Conservation (phyloP, 2,888 invertebrate species). For the Trimorus sp. region DNA sequence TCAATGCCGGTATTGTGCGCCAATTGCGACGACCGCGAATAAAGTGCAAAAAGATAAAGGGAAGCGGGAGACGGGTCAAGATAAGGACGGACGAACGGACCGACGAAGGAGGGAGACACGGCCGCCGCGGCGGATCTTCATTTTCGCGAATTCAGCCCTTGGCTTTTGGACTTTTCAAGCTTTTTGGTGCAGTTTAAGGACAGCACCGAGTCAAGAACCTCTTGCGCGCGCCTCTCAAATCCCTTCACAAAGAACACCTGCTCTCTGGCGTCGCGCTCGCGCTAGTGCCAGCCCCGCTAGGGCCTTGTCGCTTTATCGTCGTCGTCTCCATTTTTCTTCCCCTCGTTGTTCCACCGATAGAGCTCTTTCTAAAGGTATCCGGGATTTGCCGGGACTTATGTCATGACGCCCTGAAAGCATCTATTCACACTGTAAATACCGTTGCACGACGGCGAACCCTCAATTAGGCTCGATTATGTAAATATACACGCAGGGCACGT, state of each 20-base stretch:
- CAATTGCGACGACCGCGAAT: constrained; percentile 63
- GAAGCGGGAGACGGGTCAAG: constrained; percentile 15
- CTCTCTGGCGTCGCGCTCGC: neutral
- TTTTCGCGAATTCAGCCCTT: constrained; percentile 74
- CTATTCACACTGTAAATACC: constrained; percentile 73
- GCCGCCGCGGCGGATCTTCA: constrained; percentile 71
- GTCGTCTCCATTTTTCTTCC: constrained; percentile 40
- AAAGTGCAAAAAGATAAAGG: constrained; percentile 60
- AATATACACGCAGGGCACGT: constrained; percentile 66
- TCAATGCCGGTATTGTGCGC: constrained; percentile 59
- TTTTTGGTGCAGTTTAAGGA: constrained; percentile 75
- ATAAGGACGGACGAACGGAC: constrained; percentile 25
- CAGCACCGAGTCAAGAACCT: constrained; percentile 75
- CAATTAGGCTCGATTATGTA: constrained; percentile 73
- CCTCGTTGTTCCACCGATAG: constrained; percentile 31
- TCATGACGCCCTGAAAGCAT: constrained; percentile 69
- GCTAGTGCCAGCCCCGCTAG: too few relatives aligned
- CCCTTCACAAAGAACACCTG: constrained; percentile 75
- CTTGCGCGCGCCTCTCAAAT: constrained; percentile 72
- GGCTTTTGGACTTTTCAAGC: constrained; percentile 75
- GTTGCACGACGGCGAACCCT: constrained; percentile 71
- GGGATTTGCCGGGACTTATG: constrained; percentile 60
- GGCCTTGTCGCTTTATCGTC: constrained; percentile 29
- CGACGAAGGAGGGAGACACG: constrained; percentile 39
- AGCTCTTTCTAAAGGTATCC: constrained; percentile 56